phyloP scores from a whole-genome alignment of 2,113 vertebrate genomes.

The Drymodes brunneopygia region DNA sequence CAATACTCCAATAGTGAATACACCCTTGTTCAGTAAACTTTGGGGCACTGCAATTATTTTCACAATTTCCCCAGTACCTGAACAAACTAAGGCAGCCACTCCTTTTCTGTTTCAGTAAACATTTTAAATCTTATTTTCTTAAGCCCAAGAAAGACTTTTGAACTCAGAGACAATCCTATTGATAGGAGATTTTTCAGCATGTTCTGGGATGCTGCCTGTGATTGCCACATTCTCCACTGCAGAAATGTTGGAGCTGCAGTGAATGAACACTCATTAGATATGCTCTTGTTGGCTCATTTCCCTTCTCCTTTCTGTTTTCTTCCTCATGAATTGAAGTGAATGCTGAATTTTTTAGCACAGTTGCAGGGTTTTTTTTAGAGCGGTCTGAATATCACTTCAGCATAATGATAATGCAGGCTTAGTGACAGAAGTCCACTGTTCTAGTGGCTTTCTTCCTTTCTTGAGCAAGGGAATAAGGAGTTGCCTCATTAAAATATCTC shows the following conservation, averaged over 20 bases:
- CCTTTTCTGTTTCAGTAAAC: not conserved
- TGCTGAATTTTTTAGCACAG: not conserved
- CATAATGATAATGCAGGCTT: not conserved
- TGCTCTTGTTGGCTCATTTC: not conserved
- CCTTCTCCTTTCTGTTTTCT: not conserved
- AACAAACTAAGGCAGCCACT: not conserved
- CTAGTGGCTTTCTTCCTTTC: not conserved
- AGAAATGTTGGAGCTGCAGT: not conserved
- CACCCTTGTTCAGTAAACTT: not conserved
- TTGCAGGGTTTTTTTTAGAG: not conserved
- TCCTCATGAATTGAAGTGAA: not conserved
- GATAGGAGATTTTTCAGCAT: not conserved
- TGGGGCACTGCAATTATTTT: not conserved
- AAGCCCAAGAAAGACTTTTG: not conserved
- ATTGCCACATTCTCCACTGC: not conserved
- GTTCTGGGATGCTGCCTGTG: not conserved
- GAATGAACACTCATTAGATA: not conserved
- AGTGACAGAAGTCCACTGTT: not conserved
- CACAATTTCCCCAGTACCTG: not conserved
- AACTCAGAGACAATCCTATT: not conserved
- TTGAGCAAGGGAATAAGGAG: not conserved
- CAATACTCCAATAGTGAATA: not conserved
- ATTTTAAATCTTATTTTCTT: slow-evolving; percentile 2
- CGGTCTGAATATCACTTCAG: not conserved
- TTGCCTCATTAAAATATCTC: not conserved